A percentile compares a stretch with the other conserved stretches of the same genome.
Conservation (phyloP, 2,888 invertebrate genomes). For the Agonopterix arenella region DNA sequence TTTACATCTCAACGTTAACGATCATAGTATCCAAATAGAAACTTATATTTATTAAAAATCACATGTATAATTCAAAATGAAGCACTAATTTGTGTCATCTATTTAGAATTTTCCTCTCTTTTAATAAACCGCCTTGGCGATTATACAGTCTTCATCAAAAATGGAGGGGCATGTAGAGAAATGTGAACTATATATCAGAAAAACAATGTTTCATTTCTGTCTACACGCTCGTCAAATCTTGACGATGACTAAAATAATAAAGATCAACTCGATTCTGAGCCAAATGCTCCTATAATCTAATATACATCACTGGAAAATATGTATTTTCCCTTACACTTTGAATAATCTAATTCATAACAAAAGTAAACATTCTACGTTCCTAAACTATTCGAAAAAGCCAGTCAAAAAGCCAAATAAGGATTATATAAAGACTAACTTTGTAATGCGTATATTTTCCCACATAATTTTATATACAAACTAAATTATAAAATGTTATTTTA, state of each 20-base stretch:
- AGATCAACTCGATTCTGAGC: conserved; percentile 26
- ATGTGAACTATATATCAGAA: too few relatives aligned
- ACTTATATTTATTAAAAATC: conserved; percentile 55
- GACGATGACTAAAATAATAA: conserved; percentile 15
- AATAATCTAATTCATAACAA: conserved; percentile 42
- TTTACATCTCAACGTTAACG: conserved; percentile 58
- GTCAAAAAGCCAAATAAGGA: conserved; percentile 66
- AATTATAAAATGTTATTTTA: conserved; percentile 28
- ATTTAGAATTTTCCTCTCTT: conserved; percentile 48
- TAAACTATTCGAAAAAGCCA: conserved; percentile 63
- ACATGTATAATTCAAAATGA: conserved; percentile 55
- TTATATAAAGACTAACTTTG: conserved; percentile 64
- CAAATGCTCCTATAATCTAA: conserved; percentile 10
- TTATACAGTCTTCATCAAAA: conserved; percentile 7
- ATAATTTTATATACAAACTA: conserved; percentile 64
- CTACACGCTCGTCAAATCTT: too few relatives aligned
- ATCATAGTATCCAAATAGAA: conserved; percentile 51
- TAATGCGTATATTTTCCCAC: conserved; percentile 77
- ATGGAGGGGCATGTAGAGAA: not conserved
- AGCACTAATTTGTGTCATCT: conserved; percentile 35
- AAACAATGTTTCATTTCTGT: too few relatives aligned
- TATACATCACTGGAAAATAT: conserved; percentile 33
- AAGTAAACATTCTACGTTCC: conserved; percentile 40
- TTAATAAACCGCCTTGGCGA: conserved; percentile 3
- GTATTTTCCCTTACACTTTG: conserved; percentile 24